Evolutionary conservation across 2,888 invertebrate species (phyloP).

Genomic region (Mythimna loreyi): DNA sequence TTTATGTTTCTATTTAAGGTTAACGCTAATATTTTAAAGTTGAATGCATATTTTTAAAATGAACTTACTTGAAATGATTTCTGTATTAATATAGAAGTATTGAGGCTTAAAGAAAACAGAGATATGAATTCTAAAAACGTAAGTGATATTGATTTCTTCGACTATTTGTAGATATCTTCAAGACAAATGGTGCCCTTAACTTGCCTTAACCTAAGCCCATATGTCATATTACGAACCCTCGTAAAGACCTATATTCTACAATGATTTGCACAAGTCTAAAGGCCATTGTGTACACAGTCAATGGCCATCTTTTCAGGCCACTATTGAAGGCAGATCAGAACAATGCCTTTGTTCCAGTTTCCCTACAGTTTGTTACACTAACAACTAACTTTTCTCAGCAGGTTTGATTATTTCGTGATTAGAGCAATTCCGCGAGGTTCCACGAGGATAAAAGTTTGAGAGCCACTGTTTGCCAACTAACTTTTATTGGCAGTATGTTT

Average conservation of each 20-base stretch:
- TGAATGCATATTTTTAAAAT: too few relatives aligned
- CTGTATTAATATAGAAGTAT: too few relatives aligned
- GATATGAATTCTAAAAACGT: too few relatives aligned
- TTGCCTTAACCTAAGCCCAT: too few relatives aligned
- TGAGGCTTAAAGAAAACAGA: too few relatives aligned
- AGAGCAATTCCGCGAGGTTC: too few relatives aligned
- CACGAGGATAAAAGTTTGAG: conserved; percentile 29
- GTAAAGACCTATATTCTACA: not conserved
- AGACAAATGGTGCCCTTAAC: too few relatives aligned
- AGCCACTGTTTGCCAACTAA: conserved; percentile 36
- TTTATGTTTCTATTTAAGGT: too few relatives aligned
- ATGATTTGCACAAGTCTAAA: conserved; percentile 6
- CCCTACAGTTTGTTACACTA: conserved; percentile 22
- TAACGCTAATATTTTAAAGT: too few relatives aligned
- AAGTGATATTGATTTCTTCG: too few relatives aligned
- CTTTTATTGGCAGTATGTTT: conserved; percentile 44
- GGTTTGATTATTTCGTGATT: conserved; percentile 36
- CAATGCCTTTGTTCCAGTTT: conserved; percentile 33
- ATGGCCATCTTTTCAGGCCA: conserved; percentile 17
- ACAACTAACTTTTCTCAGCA: conserved; percentile 24
- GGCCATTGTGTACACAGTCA: conserved; percentile 8
- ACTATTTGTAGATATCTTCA: too few relatives aligned
- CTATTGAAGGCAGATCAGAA: conserved; percentile 30
- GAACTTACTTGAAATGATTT: too few relatives aligned
- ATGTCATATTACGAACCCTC: not conserved